Conservation (phyloP, 2,797 vertebrate species). For the Megaceryle alcyon region DNA sequence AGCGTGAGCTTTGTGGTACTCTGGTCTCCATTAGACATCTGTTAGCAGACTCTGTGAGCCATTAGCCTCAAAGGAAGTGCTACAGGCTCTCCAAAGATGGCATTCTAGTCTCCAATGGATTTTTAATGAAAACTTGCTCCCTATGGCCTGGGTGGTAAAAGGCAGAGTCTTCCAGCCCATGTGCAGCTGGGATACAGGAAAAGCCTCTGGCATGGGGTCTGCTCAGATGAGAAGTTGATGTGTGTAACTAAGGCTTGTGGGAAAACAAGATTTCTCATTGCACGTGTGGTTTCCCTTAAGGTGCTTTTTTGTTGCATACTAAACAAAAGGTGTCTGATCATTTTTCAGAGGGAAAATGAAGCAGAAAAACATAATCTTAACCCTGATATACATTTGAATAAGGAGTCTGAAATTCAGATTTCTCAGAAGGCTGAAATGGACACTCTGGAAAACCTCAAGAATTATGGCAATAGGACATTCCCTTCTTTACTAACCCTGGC, state of each 20-base stretch:
- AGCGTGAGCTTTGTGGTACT: not conserved
- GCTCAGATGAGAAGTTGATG: not conserved
- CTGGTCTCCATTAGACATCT: not conserved
- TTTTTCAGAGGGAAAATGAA: conserved; percentile 73
- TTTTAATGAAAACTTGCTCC: not conserved
- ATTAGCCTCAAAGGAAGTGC: accelerated
- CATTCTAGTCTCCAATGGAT: not conserved
- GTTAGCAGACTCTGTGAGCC: not conserved
- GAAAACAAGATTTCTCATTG: not conserved
- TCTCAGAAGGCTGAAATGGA: conserved; percentile 64
- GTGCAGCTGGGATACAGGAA: not conserved
- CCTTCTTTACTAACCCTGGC: conserved; percentile 37
- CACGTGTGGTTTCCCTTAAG: not conserved
- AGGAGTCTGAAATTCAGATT: conserved; percentile 62
- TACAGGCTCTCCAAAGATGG: not conserved
- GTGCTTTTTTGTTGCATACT: not conserved
- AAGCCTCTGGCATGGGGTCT: not conserved
- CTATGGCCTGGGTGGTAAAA: not conserved
- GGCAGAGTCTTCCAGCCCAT: not conserved
- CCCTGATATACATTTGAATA: conserved; percentile 47
- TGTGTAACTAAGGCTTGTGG: not conserved
- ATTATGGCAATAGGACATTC: conserved; percentile 56
- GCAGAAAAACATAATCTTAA: conserved; percentile 64
- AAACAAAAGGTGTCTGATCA: not conserved
- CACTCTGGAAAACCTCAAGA: conserved; percentile 61